Evolutionary conservation across 2,113 vertebrate species (phyloP).

Genomic region (Ophiodon elongatus): DNA sequence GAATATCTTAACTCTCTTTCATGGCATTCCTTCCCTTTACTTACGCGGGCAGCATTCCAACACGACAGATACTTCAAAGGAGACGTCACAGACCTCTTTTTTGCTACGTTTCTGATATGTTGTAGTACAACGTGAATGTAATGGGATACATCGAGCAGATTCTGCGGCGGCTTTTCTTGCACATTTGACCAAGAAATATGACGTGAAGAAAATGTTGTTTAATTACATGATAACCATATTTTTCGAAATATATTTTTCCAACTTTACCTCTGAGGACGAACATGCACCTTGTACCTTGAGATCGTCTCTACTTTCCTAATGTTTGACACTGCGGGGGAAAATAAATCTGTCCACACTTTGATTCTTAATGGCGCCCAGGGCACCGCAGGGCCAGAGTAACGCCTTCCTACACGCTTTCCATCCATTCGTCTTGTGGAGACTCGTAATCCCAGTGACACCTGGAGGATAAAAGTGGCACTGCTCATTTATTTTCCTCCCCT

Average conservation of each 20-base stretch:
- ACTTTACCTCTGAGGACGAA: conserved; percentile 21
- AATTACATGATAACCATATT: conserved; percentile 11
- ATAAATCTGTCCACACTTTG: neutral
- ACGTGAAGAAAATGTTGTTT: conserved; percentile 23
- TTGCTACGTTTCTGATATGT: conserved; percentile 44
- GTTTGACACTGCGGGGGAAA: neutral
- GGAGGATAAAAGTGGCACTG: neutral
- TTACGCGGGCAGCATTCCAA: conserved; percentile 38
- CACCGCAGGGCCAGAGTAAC: neutral
- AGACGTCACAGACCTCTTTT: conserved; percentile 37
- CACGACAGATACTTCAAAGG: neutral
- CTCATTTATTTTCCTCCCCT: conserved; percentile 9
- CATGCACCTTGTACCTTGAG: conserved; percentile 46
- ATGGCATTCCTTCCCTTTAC: conserved; percentile 70
- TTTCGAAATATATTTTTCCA: neutral
- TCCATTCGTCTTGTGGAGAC: conserved; percentile 4
- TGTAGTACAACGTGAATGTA: neutral
- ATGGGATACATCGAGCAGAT: neutral
- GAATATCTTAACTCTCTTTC: conserved; percentile 55
- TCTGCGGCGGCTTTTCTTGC: conserved; percentile 14
- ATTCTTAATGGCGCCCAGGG: conserved; percentile 16
- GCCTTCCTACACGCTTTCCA: conserved; percentile 4
- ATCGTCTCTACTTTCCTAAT: neutral
- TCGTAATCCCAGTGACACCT: conserved; percentile 12
- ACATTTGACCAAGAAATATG: conserved; percentile 18